Conservation (phyloP, 2,113 vertebrate genomes). For the Oostethus manadensis region DNA sequence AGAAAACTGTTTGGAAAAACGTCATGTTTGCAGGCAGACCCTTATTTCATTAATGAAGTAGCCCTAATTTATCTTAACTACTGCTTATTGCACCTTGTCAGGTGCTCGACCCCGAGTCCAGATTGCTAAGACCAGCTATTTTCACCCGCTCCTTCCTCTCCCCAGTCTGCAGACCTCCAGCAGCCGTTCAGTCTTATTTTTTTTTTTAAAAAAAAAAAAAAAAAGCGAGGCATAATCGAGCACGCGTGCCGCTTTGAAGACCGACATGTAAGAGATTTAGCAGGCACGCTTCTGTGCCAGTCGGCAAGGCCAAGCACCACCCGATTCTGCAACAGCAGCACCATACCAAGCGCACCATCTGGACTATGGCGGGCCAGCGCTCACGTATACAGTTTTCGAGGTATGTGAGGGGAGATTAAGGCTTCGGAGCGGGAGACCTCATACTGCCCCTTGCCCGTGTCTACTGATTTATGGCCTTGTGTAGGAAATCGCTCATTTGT, state of each 20-base stretch:
- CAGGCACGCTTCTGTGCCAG: constrained; percentile 46
- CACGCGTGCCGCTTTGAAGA: constrained; percentile 51
- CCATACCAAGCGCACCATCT: constrained; percentile 56
- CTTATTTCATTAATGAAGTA: no score
- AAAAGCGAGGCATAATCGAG: constrained; percentile 43
- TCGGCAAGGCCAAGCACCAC: constrained; percentile 39
- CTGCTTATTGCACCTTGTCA: constrained; percentile 22
- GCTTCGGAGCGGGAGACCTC: constrained; percentile 37
- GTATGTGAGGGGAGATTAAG: constrained; percentile 30
- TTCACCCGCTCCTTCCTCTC: constrained; percentile 4
- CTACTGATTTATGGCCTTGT: constrained; percentile 60
- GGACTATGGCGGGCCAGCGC: constrained; percentile 6
- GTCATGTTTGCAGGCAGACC: no score
- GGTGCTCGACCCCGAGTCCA: background rate
- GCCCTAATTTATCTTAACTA: constrained; percentile 7
- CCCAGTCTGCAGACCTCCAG: constrained; percentile 28
- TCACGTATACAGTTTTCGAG: constrained; percentile 30
- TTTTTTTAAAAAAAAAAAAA: constrained; percentile 53
- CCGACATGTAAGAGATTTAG: constrained; percentile 60
- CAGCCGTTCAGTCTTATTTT: constrained; percentile 18
- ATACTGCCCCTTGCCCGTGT: constrained; percentile 38
- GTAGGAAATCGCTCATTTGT: constrained; percentile 74
- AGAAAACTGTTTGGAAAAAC: no score
- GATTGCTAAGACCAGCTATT: constrained; percentile 8
- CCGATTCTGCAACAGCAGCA: constrained; percentile 31